Evolutionary conservation across 2,113 vertebrate genomes (phyloP).

Genomic region (Sciurus niger): DNA sequence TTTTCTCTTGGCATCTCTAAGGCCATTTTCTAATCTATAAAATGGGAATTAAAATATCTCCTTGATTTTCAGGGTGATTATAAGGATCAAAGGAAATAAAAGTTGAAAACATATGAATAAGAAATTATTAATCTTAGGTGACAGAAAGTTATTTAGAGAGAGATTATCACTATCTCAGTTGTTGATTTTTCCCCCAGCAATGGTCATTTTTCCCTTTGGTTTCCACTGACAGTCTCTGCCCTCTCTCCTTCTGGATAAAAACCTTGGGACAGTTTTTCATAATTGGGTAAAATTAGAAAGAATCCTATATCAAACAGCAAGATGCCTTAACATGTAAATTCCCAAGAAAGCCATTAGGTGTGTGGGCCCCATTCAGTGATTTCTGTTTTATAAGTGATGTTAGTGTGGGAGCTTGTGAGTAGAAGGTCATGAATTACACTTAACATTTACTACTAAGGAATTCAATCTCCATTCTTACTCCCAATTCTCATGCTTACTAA

Average conservation of each 20-base stretch:
- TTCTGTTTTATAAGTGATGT: slow-evolving; percentile 22
- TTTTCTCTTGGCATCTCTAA: not conserved
- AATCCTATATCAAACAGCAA: not conserved
- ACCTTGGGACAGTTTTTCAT: not conserved
- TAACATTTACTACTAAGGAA: slow-evolving; percentile 51
- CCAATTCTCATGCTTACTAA: not conserved
- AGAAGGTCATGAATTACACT: not conserved
- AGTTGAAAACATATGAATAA: not conserved
- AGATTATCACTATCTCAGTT: not conserved
- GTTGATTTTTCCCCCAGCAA: not conserved
- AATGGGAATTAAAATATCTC: slow-evolving; percentile 42
- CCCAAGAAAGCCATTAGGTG: not conserved
- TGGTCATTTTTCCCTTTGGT: slow-evolving; percentile 28
- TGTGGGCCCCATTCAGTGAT: not conserved
- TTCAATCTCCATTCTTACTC: not conserved
- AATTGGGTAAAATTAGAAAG: slow-evolving; percentile 39
- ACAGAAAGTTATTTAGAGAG: slow-evolving; percentile 39
- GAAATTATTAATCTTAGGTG: slow-evolving; percentile 14
- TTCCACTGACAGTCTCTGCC: not conserved
- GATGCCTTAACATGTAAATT: not conserved
- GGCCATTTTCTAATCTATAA: slow-evolving; percentile 44
- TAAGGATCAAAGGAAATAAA: slow-evolving; percentile 55
- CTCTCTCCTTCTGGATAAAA: not conserved
- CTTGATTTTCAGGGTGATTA: not conserved
- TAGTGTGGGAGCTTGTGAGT: not conserved